These are phyloP conservation scores for Andrena flavipes DNA, from an alignment of 2,888 invertebrate genomes.

Conservation along the genomic window DNA sequence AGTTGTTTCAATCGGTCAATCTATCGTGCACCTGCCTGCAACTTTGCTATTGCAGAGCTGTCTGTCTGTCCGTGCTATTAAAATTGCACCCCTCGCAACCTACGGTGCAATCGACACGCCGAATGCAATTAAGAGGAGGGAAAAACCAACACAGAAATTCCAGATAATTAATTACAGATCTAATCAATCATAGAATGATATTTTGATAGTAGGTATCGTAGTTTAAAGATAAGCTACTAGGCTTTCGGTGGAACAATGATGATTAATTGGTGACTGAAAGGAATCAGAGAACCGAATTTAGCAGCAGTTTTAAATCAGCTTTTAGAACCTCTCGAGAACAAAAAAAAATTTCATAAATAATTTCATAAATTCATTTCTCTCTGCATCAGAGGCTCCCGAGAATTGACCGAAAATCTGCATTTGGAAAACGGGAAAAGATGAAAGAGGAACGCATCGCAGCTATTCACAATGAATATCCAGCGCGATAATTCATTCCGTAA, in stretches of 20 bases:
- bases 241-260: neutral
- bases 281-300: no score
- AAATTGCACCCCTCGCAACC: neutral
- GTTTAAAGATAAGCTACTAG: neutral
- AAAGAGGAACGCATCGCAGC: no score
- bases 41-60: conserved; percentile 5
- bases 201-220: neutral
- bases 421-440: no score
- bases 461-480: neutral
- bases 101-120: neutral
- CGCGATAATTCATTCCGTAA: neutral
- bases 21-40: conserved; percentile 40
- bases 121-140: neutral
- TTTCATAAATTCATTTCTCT: no score
- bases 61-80: conserved; percentile 27
- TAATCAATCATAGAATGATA: neutral
- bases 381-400: no score
- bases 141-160: neutral
- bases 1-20: conserved; percentile 51
- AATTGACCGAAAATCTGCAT: no score
- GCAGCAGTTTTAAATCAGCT: no score
- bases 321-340: no score
- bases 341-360: no score
- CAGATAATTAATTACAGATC: neutral
- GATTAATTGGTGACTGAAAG: no score